Conservation (phyloP, 1,140 invertebrate species). For the Hycleus phaleratus region DNA sequence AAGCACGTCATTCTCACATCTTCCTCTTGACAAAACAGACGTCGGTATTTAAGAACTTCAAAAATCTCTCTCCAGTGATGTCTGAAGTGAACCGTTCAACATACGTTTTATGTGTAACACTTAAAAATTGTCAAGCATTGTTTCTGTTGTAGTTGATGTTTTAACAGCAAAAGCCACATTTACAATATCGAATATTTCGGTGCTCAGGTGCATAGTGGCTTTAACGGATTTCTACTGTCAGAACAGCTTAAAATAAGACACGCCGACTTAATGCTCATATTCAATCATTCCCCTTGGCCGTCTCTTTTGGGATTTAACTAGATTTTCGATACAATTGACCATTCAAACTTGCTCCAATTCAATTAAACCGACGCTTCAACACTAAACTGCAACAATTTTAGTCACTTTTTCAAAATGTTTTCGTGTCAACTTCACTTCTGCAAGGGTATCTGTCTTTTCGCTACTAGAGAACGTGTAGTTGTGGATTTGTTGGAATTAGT, state of each 20-base stretch:
- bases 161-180: too few relatives aligned
- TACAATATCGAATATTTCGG: background rate
- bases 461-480: background rate
- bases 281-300: background rate
- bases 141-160: too few relatives aligned
- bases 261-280: background rate
- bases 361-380: too few relatives aligned
- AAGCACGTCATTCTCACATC: background rate
- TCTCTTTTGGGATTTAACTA: too few relatives aligned
- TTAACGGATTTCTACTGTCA: constrained; percentile 3
- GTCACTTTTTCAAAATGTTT: background rate
- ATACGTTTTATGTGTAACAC: too few relatives aligned
- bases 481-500: constrained; percentile 13
- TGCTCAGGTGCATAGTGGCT: constrained; percentile 12
- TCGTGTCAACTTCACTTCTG: background rate
- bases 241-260: too few relatives aligned
- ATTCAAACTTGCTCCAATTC: too few relatives aligned
- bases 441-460: background rate
- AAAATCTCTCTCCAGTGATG: constrained; percentile 4
- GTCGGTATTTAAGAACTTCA: constrained; percentile 7
- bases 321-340: too few relatives aligned
- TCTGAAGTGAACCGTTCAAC: constrained; percentile 1
- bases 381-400: too few relatives aligned
- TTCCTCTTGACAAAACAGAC: background rate
- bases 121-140: too few relatives aligned